Evolutionary conservation across 2,888 invertebrate genomes (phyloP).

Genomic region (Crematogaster levior): DNA sequence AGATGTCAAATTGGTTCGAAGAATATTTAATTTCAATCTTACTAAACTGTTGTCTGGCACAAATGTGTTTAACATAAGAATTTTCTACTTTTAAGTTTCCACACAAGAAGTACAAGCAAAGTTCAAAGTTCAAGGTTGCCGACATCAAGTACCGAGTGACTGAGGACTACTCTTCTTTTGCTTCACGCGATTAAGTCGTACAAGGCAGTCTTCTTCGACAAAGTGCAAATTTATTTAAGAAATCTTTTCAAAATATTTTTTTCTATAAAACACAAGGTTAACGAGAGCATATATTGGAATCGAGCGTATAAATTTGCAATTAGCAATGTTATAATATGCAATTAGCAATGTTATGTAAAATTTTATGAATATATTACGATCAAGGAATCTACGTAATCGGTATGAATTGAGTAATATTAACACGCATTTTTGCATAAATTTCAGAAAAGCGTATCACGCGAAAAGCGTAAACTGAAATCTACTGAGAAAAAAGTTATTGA

Average conservation of each 20-base stretch:
- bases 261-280: not conserved
- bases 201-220: not conserved
- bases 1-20: not conserved
- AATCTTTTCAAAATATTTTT: not conserved
- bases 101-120: not conserved
- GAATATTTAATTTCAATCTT: not conserved
- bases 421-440: too few species aligned
- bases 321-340: not conserved
- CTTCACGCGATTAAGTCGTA: not conserved
- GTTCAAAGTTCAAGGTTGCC: constrained; percentile 30
- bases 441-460: too few species aligned
- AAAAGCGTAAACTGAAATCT: too few species aligned
- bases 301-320: not conserved
- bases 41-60: not conserved
- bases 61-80: not conserved
- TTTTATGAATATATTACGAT: not conserved
- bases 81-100: not conserved
- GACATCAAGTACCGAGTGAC: not conserved
- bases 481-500: too few species aligned
- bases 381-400: not conserved
- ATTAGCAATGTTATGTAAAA: not conserved
- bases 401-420: not conserved
- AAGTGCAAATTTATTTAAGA: not conserved
- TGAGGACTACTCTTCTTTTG: not conserved
- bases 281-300: not conserved